Base-by-base conservation (phyloP, 2,888 invertebrate genomes). In the Chrysopilus asiliformis region DNA sequence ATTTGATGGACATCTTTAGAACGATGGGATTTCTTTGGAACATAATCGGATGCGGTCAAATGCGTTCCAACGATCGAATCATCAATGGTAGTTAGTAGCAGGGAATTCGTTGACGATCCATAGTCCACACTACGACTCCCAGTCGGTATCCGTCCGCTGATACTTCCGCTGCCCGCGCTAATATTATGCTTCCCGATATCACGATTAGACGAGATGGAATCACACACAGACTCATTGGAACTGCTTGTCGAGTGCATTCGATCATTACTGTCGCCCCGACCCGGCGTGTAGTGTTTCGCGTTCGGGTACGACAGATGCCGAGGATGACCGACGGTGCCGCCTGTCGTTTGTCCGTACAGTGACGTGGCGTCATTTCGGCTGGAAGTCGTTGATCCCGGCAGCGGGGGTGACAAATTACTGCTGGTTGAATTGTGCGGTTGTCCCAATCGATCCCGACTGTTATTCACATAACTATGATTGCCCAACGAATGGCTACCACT, bases 151-250 rank as follows among this genome's bases (percentile, higher is more conserved):
- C 39, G 43, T 42, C 29, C 34, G 32, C 33, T 44, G 14, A 31
- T 41, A 38, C 40, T 41, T 10, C 14, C 25, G 22, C 22, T 27
- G 26, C 35, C 43, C 13, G 37, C 38, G 17, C 39, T 39, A n/a
- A 42, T 47, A n/a, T 43, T 47, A 14, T 27, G 44, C 53, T 55
- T 37, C 26, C 57, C 62, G 30, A 57, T 69, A 48, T 74, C 66
- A 55, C 74, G 67, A 49, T 65, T 65, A 19, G 76, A 76, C 49
- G 68, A 67, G 15, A 76, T 71, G 49, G 69, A 66, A 39, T 79
- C 79, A 44, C 79, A 79, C 32, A 86, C 78, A 1, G 87, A 87
- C 66, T 89, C 87, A 49, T 79, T 82, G 14, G 86, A 85, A 66
- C 86, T 86, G 61, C 85, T 81, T 13, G 79, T 80, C 42, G 70